Base-by-base conservation (phyloP, 2,113 vertebrate genomes). In the Columba livia region DNA sequence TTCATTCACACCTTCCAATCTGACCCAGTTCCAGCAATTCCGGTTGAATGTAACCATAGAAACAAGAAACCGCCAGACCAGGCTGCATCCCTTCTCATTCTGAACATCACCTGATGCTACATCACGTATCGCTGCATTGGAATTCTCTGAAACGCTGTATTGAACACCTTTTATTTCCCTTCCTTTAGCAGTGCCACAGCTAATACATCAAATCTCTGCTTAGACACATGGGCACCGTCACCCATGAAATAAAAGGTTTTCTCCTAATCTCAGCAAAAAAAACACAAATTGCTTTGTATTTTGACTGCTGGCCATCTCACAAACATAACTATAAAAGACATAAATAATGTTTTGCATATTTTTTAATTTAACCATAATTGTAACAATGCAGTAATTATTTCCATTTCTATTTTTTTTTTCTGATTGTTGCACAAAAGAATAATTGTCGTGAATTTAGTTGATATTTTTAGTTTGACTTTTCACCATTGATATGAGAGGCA, bases 21-120 rank as follows among this genome's bases (percentile, higher is more conserved):
- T 95, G 92, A 95, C 95, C 93, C 71, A 95, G 53, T 91, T 96
- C 79, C 42, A 64, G 87, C 91, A 56, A 66, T 81, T 75, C 77
- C 88, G 21, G 56, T 26, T n/a, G 78, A 67, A 71, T 4, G 93
- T 96, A 93, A 90, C 95, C 95, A 96, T 97, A 88, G 95, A 93
- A 97, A 97, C 94, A 25, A 77, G 82, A 85, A 82, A 28, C 75
- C 94, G 32, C 75, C 88, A 93, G 88, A 29, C 88, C 42, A 18
- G 42, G 42, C 42, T 18, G 71, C 66, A 84, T 62, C 96, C 83
- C 89, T 54, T 40, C 44, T 3, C 3, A 5, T 38, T 64, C 86
- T 25, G 62, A 92, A 56, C 77, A 70, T 62, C 90, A 90, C 92
- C 90, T 48, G 38, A 79, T 69, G 50, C 94, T 73, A 7, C 82